Evolutionary conservation across 2,797 vertebrate genomes (phyloP).

Genomic region (Macropus fuliginosus): DNA sequence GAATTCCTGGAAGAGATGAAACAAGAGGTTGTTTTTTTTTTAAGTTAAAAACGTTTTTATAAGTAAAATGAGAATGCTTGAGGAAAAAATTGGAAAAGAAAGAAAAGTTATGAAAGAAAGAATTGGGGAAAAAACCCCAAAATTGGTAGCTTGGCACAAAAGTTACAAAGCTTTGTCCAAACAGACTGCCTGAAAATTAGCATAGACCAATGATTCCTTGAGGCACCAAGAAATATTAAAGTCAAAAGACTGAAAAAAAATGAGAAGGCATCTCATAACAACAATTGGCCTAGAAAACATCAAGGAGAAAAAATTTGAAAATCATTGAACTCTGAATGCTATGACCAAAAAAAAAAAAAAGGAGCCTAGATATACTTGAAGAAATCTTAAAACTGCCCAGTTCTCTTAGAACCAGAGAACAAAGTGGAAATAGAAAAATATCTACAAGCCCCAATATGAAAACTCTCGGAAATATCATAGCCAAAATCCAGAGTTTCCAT

Average conservation of each 20-base stretch:
- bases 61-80: not conserved
- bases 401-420: no score
- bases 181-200: not conserved
- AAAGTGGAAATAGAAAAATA: no score
- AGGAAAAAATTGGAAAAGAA: not conserved
- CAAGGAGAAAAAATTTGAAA: not conserved
- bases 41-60: not conserved
- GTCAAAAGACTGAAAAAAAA: not conserved
- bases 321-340: not conserved
- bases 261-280: not conserved
- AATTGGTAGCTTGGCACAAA: not conserved
- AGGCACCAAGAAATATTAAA: not conserved
- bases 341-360: not conserved
- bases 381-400: not conserved
- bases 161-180: not conserved
- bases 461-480: no score
- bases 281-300: not conserved
- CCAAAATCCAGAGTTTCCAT: no score
- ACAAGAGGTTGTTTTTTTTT: not conserved
- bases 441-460: no score
- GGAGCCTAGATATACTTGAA: not conserved
- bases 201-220: no score
- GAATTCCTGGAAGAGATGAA: not conserved
- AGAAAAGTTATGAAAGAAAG: no score
- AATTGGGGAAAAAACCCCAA: not conserved